A percentile compares a stretch with the other conserved stretches of the same genome.
Evolutionary conservation across 2,113 vertebrate genomes (phyloP).

Genomic region (Caranx melampygus): DNA sequence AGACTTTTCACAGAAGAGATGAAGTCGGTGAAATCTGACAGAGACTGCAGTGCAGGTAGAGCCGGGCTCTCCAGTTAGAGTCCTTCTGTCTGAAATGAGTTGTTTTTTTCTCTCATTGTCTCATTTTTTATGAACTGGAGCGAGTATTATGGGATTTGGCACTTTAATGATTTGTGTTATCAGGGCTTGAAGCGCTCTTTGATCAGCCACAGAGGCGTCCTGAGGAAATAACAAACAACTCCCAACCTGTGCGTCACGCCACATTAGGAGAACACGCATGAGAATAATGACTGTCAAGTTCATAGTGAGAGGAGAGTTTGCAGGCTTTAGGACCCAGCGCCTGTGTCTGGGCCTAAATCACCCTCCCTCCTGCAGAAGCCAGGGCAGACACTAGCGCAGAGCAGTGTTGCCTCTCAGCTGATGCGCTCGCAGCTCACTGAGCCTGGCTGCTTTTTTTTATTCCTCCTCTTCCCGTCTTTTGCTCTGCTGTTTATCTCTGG

Average conservation of each 20-base stretch:
- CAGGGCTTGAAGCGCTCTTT: constrained; percentile 6
- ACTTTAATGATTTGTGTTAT: not conserved
- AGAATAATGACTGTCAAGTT: constrained; percentile 25
- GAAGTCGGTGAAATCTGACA: not conserved
- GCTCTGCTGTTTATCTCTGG: constrained; percentile 27
- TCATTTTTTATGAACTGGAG: not conserved
- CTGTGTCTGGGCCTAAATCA: constrained; percentile 54
- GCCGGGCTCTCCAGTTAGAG: not conserved
- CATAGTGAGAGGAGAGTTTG: constrained; percentile 13
- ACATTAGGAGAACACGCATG: not conserved
- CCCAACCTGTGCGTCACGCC: not conserved
- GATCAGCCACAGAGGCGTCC: not conserved
- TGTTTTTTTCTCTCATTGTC: not conserved
- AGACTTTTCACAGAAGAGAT: not conserved
- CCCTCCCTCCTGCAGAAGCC: constrained; percentile 80
- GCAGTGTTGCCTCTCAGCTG: constrained; percentile 90
- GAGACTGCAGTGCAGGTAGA: not conserved
- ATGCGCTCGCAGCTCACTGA: constrained; percentile 67
- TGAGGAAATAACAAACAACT: not conserved
- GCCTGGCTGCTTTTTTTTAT: constrained; percentile 6
- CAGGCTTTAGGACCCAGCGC: constrained; percentile 92
- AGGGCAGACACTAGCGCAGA: constrained; percentile 88
- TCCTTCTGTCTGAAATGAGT: not conserved
- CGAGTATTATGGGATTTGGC: not conserved
- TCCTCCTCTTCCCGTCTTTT: not conserved